Conservation (phyloP, 37 sponge, comb jelly and placozoan species). For the Hexactinellida sp. region DNA sequence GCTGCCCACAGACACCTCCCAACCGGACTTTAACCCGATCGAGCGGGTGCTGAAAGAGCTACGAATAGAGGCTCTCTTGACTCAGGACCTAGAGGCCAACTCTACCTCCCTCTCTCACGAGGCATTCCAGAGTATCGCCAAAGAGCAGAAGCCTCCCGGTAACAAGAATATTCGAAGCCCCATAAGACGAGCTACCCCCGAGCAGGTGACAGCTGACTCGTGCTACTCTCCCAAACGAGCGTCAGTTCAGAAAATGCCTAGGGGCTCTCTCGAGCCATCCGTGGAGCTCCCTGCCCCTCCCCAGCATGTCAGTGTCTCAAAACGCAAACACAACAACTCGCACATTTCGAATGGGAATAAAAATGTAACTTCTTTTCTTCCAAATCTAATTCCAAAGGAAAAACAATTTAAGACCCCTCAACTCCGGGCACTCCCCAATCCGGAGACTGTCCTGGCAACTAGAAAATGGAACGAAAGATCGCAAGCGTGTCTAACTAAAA, state of each 20-base stretch:
- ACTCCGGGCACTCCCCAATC: background rate
- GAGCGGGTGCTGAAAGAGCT: background rate
- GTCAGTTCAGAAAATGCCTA: background rate
- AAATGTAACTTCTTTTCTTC: background rate
- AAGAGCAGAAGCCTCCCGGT: background rate
- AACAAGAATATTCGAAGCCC: background rate
- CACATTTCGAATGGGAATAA: background rate
- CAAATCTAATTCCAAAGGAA: background rate
- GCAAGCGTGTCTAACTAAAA: background rate
- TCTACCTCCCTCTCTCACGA: background rate
- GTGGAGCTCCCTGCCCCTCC: background rate
- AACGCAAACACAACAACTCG: background rate
- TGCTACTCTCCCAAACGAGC: background rate
- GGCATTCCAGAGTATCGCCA: background rate
- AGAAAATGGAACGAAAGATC: background rate
- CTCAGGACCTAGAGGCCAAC: background rate
- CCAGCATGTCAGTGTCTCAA: background rate
- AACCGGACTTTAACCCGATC: background rate
- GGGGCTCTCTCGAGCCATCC: background rate
- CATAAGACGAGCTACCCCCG: background rate
- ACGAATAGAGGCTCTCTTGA: background rate
- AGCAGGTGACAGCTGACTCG: background rate
- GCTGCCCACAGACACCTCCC: background rate
- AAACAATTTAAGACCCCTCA: background rate
- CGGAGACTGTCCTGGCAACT: background rate